Base-by-base conservation (phyloP, 1,140 invertebrate genomes). In the Parapsyche elsis region DNA sequence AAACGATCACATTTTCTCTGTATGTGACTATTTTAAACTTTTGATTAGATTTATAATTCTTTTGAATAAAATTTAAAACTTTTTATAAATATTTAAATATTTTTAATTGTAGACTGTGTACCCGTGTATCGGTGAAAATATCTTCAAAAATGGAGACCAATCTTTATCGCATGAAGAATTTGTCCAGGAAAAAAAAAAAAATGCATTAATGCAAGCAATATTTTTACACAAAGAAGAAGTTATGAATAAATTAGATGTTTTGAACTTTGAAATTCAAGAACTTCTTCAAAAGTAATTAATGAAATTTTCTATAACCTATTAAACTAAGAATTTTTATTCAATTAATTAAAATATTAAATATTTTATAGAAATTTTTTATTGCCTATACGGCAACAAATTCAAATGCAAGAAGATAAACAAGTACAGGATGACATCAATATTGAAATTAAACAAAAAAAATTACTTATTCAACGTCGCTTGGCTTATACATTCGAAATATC, bases 321-420 rank as follows among this genome's bases (percentile, higher is more conserved):
- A n/a, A n/a, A n/a, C n/a, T n/a, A n/a, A n/a, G n/a, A n/a, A n/a
- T n/a, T n/a, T n/a, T n/a, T n/a, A n/a, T n/a, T n/a, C n/a, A n/a
- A n/a, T n/a, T n/a, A n/a, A n/a, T n/a, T 5, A 71, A n/a, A 26
- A 4, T 9, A 76, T 73, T 73, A 1, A 73, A n/a, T 46, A 45
- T 73, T 38, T 38, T 53, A 1, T 46, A 91, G 91, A 67, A 95
- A 95, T 84, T 86, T 88, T 0, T 85, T 85, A 1, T 82, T 95
- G 7, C 90, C 91, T 1, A 84, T 86, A 24, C 90, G 91, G 0
- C 89, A 93, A 85, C 91, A 90, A 83, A 88, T 92, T 59, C 90
- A 93, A 81, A 87, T 95, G 0, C 88, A 91, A 76, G 85, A 94
- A 0, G 93, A 95, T 84, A 84, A 87, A 0, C 87, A 92, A 57